Evolutionary conservation across 2,888 invertebrate genomes (phyloP), one percentile per base, ranked within the genome.

Genomic region (Noctua fimbriata): DNA sequence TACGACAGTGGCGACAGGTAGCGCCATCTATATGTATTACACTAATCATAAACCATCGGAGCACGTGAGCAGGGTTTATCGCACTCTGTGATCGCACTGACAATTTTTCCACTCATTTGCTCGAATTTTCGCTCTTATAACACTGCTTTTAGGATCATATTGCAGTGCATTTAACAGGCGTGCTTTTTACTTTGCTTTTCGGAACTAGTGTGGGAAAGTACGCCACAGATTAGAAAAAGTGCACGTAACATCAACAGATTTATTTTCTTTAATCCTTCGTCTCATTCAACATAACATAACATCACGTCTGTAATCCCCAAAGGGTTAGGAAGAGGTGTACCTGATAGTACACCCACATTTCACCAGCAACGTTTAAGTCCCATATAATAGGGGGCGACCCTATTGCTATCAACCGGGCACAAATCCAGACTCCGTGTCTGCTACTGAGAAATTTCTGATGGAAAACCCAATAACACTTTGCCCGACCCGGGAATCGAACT

Each of bases 21-120:
- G 41, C 69, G 80, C 84, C 76, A 85, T 85, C 80, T 85, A 72
- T 87, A 84, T 14, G 41, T 84, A 72, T 87, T 85, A 84, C 69
- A 66, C 58, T 85, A 85, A 85, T 79, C 73, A 76, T 79, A 80
- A 85, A 63, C 66, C 79, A 85, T 85, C 21, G 79, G 52, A 14
- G 76, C 52, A 87, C 85, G 85, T 87, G 87, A 60, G 76, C 47
- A 18, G 52, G 76, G 76, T 73, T 73, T 86, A 86, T 73, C 73
- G 24, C 18, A 28, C 44, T 44, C 44, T 44, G 67, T 67, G 67
- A 67, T 67, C 67, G n/a, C n/a, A 44, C 44, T 67, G n/a, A 9
- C 67, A 67, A 67, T 67, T 67, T 67, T 44, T 67, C 44, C n/a
- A 67, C 16, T 44, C 9, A 44, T 67, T 67, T 47, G 10, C 44